Base-by-base conservation (phyloP, 2,888 invertebrate species). In the Stenodema calcarata region DNA sequence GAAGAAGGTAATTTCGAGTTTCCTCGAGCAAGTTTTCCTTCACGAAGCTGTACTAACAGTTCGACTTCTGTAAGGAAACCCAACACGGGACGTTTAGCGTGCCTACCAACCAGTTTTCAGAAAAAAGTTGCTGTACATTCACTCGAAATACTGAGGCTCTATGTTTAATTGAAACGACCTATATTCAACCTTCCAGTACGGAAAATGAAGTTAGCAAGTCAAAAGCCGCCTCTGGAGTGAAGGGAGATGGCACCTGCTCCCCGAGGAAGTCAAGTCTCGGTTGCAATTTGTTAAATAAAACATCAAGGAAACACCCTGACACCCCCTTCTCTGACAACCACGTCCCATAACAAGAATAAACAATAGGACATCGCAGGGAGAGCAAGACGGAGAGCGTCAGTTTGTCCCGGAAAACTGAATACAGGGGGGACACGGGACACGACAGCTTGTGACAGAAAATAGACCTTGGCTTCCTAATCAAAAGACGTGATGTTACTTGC, bases 201-300 rank as follows among this genome's bases (percentile, higher is more conserved):
- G 78, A 42, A 78, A 78, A 78, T 42, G 78, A 78, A 78, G 78
- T 78, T 78, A 78, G 78, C 78, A 78, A 78, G 78, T 78, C 78
- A 44, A 42, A 78, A 44, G 42, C 44, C 41, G 76, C 16, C 27
- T 23, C 35, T 35, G 78, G 44, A 27, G 27, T 23, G 28, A 27
- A 44, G n/a, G 70, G 78, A n/a, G 78, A 18, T 44, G 78, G 78
- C 78, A 78, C 78, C 78, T 78, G 78, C 44, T 78, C 23, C 35
- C 27, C 42, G 27, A 18, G 41, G 78, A 44, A 42, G 41, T 44
- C 78, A 27, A 35, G 78, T 78, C 42, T 78, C 78, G 78, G 78
- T 78, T 27, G 78, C 78, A 78, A 78, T 78, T 78, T 78, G 78
- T 78, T 78, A 78, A 78, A 78, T 78, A 78, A 78, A 78, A 78